A percentile compares a stretch with the other conserved stretches of the same genome.
Evolutionary conservation across 2,113 vertebrate genomes (phyloP).

Genomic region (Eurystomus gularis): DNA sequence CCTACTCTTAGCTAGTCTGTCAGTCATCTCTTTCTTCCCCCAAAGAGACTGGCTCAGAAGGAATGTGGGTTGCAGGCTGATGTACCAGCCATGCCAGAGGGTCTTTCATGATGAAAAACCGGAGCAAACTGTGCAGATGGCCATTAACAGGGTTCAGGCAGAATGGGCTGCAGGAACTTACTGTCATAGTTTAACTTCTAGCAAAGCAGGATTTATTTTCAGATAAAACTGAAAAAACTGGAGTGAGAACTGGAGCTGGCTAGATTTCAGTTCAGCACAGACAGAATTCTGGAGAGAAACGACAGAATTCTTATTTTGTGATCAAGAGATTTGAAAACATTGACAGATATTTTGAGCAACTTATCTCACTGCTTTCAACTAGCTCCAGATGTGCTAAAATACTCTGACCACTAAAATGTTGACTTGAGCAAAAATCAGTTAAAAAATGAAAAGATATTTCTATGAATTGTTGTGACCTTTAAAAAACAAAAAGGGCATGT

Average conservation of each 20-base stretch:
- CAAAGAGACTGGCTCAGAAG: neutral
- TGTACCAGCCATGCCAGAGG: neutral
- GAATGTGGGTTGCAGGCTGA: neutral
- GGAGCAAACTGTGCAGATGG: neutral
- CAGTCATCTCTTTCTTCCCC: neutral
- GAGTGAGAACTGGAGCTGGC: neutral
- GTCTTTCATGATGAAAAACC: neutral
- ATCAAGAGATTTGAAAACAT: neutral
- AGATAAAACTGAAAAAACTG: neutral
- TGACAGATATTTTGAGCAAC: neutral
- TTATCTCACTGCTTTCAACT: neutral
- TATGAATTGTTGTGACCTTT: neutral
- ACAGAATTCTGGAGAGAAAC: neutral
- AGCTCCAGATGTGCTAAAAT: neutral
- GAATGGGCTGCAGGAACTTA: rapidly evolving
- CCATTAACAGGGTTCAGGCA: neutral
- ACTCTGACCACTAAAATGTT: neutral
- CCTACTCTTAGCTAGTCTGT: neutral
- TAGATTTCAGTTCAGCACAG: neutral
- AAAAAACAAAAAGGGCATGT: rapidly evolving
- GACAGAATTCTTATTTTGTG: neutral
- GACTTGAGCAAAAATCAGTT: neutral
- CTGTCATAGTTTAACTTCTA: neutral
- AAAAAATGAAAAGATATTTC: neutral
- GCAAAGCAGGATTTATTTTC: neutral